These are phyloP conservation scores for Hoplostethus atlanticus DNA, from an alignment of 2,797 vertebrate species.

Conservation along the genomic window DNA sequence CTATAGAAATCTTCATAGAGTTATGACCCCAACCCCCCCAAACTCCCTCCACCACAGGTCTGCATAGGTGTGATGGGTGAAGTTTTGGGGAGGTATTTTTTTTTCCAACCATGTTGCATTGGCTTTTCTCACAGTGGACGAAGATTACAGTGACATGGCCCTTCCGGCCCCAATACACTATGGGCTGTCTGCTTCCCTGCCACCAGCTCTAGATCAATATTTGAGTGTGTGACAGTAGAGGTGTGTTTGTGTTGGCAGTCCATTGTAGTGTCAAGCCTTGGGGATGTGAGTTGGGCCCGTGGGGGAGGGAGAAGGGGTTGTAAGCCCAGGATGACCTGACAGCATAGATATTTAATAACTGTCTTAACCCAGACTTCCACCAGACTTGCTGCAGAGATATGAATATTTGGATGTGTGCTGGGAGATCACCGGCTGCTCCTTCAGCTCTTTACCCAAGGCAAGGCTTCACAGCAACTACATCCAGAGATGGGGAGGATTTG, in stretches of 20 bases:
- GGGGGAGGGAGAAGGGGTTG: neutral
- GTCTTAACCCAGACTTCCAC: slow-evolving; percentile 50
- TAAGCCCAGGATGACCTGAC: slow-evolving; percentile 47
- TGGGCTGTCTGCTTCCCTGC: slow-evolving; percentile 13
- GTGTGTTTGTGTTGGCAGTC: slow-evolving; percentile 47
- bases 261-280: slow-evolving; percentile 36
- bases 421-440: slow-evolving; percentile 3
- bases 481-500: slow-evolving; percentile 25
- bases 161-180: slow-evolving; percentile 13
- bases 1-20: too few relatives aligned
- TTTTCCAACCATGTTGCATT: slow-evolving; percentile 9
- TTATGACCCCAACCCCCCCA: neutral
- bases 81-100: slow-evolving; percentile 26
- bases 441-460: slow-evolving; percentile 26
- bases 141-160: slow-evolving; percentile 19
- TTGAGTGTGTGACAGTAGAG: slow-evolving; percentile 60
- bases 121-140: slow-evolving; percentile 17
- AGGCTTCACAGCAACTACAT: slow-evolving; percentile 19
- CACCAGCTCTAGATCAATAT: slow-evolving; percentile 75
- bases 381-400: slow-evolving; percentile 29
- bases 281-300: slow-evolving; percentile 28
- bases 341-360: slow-evolving; percentile 74
- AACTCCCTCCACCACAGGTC: neutral
- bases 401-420: slow-evolving; percentile 16
- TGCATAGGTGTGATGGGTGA: slow-evolving; percentile 4